These are phyloP conservation scores for Typhlichthys subterraneus DNA, from an alignment of 2,797 vertebrate species.

Conservation along the genomic window DNA sequence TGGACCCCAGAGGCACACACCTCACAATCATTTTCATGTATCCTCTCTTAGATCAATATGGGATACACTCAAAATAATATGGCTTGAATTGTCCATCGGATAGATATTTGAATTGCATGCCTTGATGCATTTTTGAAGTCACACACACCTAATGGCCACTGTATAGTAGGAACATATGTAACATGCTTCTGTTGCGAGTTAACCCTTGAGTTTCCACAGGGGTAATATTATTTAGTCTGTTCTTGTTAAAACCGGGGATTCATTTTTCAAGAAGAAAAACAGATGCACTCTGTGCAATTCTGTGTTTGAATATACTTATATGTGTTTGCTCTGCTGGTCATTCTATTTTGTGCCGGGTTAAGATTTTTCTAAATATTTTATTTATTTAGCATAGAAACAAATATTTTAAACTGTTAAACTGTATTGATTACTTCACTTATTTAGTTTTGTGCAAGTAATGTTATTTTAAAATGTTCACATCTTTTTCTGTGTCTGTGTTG, in stretches of 20 bases:
- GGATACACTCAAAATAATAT: constrained; percentile 62
- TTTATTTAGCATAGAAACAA: background rate
- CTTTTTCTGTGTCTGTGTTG: no score
- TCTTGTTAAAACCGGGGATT: no score
- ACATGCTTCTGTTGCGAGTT: constrained; percentile 8
- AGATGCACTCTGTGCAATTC: no score
- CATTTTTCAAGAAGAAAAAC: no score
- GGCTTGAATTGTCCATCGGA: constrained; percentile 27
- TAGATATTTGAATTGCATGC: constrained; percentile 37
- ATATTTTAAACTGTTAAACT: background rate
- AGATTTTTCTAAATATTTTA: no score
- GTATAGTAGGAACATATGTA: background rate
- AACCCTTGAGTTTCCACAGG: constrained; percentile 19
- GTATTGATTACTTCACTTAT: background rate
- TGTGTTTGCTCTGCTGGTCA: no score
- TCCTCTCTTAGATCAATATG: constrained; percentile 59
- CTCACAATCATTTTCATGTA: constrained; percentile 57
- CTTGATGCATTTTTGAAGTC: constrained; percentile 29
- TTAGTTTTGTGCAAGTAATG: background rate
- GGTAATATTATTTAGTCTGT: constrained; percentile 2
- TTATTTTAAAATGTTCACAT: background rate
- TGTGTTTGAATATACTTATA: no score
- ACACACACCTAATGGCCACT: constrained; percentile 4
- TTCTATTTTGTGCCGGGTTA: no score
- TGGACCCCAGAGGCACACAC: constrained; percentile 57